Base-by-base conservation (phyloP, 2,113 vertebrate genomes). In the Puntigrus tetrazona region DNA sequence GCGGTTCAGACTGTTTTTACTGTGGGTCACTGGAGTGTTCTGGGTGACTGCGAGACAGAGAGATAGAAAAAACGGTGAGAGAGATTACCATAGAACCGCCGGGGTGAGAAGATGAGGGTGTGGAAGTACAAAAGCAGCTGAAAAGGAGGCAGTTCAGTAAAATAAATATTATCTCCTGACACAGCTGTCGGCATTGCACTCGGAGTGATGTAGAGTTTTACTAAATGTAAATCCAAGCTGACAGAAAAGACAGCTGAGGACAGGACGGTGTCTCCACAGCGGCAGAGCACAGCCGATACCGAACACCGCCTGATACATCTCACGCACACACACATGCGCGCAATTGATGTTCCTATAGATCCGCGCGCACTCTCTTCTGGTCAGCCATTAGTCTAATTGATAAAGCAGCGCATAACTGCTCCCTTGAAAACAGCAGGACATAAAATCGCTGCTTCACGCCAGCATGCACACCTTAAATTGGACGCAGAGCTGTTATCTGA, bases 91-190 rank as follows among this genome's bases (percentile, higher is more conserved):
- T 16, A 31, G 43, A 75, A 45, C 27, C 27, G 7, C 25, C 52
- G 50, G 18, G 41, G 36, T n/a, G 38, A 41, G 47, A 47, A 22
- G 14, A 55, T 25, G 41, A 74, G 65, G 50, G 50, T 72, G 50
- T 81, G 22, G 31, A 27, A 52, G 83, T 14, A 34, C 27, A 45
- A 29, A 7, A 47, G 81, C 1, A 77, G 65, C 34, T 59, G 50
- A 63, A 65, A 47, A 25, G 72, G 63, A 86, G 90, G 89, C 90
- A 84, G 91, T 88, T 87, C 87, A 86, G 70, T 78, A 79, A 67
- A 72, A 69, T 72, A 79, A 84, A 78, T 84, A 84, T 79, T 38
- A 79, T 47, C 76, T 38, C 76, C 75, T 72, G 7, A 45, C 75
- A 79, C 63, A 57, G n/a, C 63, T 79, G 83, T 79, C 76, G 61